Evolutionary conservation across 2,113 vertebrate genomes (phyloP), one percentile per base, ranked within the genome.

Genomic region (Cryptotis parvus): DNA sequence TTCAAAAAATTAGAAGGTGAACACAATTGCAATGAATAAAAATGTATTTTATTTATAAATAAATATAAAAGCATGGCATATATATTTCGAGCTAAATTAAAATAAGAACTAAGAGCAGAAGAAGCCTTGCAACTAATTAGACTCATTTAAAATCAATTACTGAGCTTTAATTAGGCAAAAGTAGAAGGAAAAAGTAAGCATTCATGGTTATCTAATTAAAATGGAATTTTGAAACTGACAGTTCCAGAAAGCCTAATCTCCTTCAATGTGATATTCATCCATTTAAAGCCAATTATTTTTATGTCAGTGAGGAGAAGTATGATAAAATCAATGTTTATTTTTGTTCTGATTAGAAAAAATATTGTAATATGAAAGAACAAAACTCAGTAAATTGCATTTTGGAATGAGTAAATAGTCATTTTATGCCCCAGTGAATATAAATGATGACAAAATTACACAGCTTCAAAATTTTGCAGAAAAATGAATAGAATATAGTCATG

Each of bases 111-210:
- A 94, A 86, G 49, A 90, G 78, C 72, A 89, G 31, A 18, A 74
- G 43, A 87, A 78, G 72, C 3, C 52, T 93, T 88, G 49, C 27
- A 93, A 80, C 69, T 63, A 92, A 93, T 94, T 74, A 83, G 33
- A 11, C 3, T 81, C 18, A 61, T 89, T 93, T 93, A 94, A 91
- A 87, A 91, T 90, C 86, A 92, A 94, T 94, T 95, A 78, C 66
- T 96, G 95, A 96, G 89, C 87, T 87, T 97, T 92, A 84, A 84
- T 92, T 87, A 96, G 43, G 3, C 52, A 45, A 85, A 75, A 43
- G 66, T 55, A 66, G 39, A 81, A 77, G 41, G 22, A 45, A 49
- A 77, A 63, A 58, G 11, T 66, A 20, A 75, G 49, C 70, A 31
- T 79, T 85, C 78, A 66, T 1, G 58, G 15, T 20, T 77, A 77